Evolutionary conservation across 2,113 vertebrate species (phyloP).

Genomic region (Epinephelus fuscoguttatus): DNA sequence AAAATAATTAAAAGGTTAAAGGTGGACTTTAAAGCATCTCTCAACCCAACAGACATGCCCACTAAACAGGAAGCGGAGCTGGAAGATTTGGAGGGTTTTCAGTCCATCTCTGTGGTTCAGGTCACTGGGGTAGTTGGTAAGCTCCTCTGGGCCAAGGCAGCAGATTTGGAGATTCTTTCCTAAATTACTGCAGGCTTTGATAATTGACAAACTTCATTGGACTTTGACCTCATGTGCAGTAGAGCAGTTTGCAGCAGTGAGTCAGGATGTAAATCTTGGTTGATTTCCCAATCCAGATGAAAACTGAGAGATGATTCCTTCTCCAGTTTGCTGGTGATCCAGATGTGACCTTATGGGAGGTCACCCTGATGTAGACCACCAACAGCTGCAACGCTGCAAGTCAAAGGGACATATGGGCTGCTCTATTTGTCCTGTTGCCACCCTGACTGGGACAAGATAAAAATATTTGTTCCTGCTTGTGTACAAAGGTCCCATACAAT

Average conservation of each 20-base stretch:
- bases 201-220: neutral
- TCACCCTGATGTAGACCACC: slow-evolving; percentile 11
- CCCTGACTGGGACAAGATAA: neutral
- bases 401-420: slow-evolving; percentile 33
- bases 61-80: neutral
- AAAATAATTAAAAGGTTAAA: slow-evolving; percentile 8
- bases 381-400: slow-evolving; percentile 19
- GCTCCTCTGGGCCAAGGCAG: neutral
- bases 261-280: neutral
- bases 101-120: slow-evolving; percentile 20
- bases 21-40: neutral
- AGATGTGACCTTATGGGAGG: slow-evolving; percentile 36
- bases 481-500: neutral
- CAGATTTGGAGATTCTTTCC: neutral
- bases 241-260: neutral
- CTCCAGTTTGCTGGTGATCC: slow-evolving; percentile 23
- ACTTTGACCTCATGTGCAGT: neutral
- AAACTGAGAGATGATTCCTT: neutral
- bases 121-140: slow-evolving; percentile 4
- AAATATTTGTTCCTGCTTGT: neutral
- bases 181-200: neutral
- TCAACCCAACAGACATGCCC: neutral
- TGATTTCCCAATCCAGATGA: slow-evolving; percentile 13
- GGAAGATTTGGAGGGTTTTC: slow-evolving; percentile 23
- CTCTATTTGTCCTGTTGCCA: neutral